Evolutionary conservation across 2,797 vertebrate genomes (phyloP).

Genomic region (Syndactyla subalaris): DNA sequence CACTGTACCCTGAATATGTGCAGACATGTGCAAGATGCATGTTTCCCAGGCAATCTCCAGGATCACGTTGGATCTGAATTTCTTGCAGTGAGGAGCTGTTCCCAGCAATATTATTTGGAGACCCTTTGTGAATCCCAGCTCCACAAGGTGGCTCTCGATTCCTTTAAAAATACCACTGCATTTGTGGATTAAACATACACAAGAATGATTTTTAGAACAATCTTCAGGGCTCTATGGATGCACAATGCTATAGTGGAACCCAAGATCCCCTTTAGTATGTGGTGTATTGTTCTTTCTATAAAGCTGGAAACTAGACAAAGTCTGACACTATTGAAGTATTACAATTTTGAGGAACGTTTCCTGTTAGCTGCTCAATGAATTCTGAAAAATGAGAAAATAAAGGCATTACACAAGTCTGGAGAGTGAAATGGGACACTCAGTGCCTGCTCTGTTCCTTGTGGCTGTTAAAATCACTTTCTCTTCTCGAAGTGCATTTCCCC

Average conservation of each 20-base stretch:
- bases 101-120: not conserved
- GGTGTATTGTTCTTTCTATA: not conserved
- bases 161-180: not conserved
- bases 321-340: not conserved
- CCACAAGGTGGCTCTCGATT: conserved; percentile 70
- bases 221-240: not conserved
- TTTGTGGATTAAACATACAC: not conserved
- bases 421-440: not conserved
- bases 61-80: not conserved
- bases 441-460: not conserved
- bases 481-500: not conserved
- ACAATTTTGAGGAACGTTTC: not conserved
- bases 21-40: not conserved
- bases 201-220: not conserved
- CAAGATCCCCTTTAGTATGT: not conserved
- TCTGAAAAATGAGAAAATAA: not conserved
- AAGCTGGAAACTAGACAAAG: not conserved
- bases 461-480: not conserved
- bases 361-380: not conserved
- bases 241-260: not conserved
- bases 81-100: not conserved
- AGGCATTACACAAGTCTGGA: not conserved
- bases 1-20: not conserved
- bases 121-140: not conserved
- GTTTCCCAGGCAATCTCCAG: not conserved